These are phyloP conservation scores for Zaprionus capensis DNA, from an alignment of 1,140 invertebrate species.

Conservation along the genomic window DNA sequence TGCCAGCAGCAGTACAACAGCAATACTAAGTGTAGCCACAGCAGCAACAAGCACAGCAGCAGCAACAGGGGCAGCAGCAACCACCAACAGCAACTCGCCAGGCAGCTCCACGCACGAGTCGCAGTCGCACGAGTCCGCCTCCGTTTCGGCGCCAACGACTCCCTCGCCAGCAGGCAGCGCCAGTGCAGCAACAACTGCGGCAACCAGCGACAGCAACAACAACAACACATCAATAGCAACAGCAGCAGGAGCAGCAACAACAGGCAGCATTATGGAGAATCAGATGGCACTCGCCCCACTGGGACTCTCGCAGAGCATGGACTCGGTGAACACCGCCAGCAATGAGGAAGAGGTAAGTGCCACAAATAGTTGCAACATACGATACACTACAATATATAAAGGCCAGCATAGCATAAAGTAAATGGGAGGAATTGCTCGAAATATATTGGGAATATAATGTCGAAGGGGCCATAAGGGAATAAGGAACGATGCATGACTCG, in stretches of 20 bases:
- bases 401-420: background rate
- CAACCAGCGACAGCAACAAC: constrained; percentile 60
- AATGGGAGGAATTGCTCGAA: background rate
- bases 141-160: constrained; percentile 76
- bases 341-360: constrained; percentile 94
- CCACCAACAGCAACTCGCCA: constrained; percentile 54
- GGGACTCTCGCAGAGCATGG: constrained; percentile 92
- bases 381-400: background rate
- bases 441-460: background rate
- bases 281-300: constrained; percentile 84
- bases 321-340: constrained; percentile 95
- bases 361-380: constrained; percentile 2
- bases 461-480: background rate
- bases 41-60: constrained; percentile 39
- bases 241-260: constrained; percentile 48
- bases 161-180: constrained; percentile 74
- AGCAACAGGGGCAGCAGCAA: constrained; percentile 33
- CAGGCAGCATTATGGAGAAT: constrained; percentile 80
- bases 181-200: constrained; percentile 54
- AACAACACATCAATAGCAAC: constrained; percentile 52
- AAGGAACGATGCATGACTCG: background rate
- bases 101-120: constrained; percentile 74
- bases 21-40: constrained; percentile 45
- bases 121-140: constrained; percentile 71
- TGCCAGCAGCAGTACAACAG: constrained; percentile 56